phyloP scores from a whole-genome alignment of 2,113 vertebrate species.

The Diadophis punctatus region DNA sequence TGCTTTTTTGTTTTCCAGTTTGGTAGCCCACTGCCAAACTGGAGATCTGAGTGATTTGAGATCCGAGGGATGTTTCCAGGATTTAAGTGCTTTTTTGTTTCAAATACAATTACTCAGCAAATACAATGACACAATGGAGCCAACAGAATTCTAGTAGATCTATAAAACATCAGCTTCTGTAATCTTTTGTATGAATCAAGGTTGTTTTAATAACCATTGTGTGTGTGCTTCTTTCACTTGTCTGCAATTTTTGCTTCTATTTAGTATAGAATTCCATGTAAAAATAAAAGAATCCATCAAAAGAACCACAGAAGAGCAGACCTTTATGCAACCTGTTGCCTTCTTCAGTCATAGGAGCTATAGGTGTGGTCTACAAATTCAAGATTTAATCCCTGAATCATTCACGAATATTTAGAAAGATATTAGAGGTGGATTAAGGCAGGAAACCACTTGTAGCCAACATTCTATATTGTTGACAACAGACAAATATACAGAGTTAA shows the following conservation, averaged over 20 bases:
- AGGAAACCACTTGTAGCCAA: not conserved
- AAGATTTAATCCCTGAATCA: not conserved
- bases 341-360: not conserved
- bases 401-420: not conserved
- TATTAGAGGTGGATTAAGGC: not conserved
- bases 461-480: not conserved
- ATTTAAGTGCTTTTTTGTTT: not conserved
- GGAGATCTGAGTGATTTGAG: not conserved
- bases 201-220: not conserved
- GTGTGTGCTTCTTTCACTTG: not conserved
- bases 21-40: not conserved
- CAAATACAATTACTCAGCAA: not conserved
- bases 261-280: not conserved
- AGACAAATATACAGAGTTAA: not conserved
- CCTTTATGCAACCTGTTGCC: not conserved
- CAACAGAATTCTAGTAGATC: not conserved
- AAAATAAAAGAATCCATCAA: not conserved
- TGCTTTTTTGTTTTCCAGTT: not conserved
- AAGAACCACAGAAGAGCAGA: not conserved
- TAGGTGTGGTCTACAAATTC: not conserved
- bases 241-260: not conserved
- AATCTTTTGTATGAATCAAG: not conserved
- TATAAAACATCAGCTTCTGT: not conserved
- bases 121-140: no score
- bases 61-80: not conserved